A percentile compares a stretch with the other conserved stretches of the same genome.
These are phyloP conservation scores for Lepisosteus osseus DNA, from an alignment of 2,113 vertebrate genomes.

Conservation along the genomic window DNA sequence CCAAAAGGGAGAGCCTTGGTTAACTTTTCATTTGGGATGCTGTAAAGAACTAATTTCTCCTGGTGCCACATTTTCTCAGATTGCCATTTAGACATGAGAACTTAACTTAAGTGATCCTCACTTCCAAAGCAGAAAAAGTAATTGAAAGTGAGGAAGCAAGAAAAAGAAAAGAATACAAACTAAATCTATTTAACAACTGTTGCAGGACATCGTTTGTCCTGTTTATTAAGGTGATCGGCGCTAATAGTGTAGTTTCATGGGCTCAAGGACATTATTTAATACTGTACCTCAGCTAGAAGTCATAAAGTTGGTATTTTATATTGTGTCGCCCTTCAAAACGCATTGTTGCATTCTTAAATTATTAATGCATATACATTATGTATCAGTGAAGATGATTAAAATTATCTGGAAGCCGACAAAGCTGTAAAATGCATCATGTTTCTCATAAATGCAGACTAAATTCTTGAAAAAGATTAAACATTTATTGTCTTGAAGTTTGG, in stretches of 20 bases:
- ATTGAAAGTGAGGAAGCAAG: background rate
- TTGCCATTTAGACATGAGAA: background rate
- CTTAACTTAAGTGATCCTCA: background rate
- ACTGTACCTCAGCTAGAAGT: background rate
- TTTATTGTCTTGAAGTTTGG: too few relatives aligned
- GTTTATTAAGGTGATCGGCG: background rate
- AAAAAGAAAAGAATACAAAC: background rate
- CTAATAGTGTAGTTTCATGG: background rate
- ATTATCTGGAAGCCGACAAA: conserved; percentile 7
- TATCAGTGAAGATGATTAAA: conserved; percentile 13
- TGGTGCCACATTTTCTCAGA: background rate
- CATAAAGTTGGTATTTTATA: conserved; percentile 7
- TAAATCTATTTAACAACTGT: background rate
- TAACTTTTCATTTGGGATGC: background rate
- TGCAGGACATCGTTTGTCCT: background rate
- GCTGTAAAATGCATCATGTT: conserved; percentile 10
- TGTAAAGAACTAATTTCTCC: background rate
- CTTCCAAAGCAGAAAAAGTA: background rate
- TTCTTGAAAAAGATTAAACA: too few relatives aligned
- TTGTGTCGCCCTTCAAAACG: background rate
- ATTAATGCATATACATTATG: conserved; percentile 33
- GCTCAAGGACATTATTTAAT: conserved; percentile 2
- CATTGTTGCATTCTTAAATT: conserved; percentile 21
- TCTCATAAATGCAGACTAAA: background rate
- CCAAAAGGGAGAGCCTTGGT: background rate